Evolutionary conservation across 92 coral and sea anemone genomes (phyloP).

Genomic region (Bergia puertoricense): DNA sequence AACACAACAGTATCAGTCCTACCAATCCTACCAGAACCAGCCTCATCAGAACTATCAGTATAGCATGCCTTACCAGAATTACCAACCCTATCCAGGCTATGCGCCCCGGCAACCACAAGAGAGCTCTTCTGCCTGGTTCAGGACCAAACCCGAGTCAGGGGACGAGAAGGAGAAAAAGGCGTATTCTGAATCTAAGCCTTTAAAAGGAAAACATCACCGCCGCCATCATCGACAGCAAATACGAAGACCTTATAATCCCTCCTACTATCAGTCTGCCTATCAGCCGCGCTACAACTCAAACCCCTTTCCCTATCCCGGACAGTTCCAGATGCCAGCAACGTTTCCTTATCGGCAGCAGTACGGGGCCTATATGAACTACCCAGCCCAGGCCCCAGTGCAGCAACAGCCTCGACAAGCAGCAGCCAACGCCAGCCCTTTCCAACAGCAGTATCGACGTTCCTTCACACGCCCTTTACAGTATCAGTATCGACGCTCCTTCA

Average conservation of each 20-base stretch:
- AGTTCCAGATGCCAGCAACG: neutral
- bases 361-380: neutral
- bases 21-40: constrained; percentile 9
- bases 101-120: neutral
- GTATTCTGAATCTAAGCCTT: neutral
- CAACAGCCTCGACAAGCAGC: constrained; percentile 7
- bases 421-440: neutral
- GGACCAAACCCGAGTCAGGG: neutral
- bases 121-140: neutral
- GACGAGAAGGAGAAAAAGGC: neutral
- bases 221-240: neutral
- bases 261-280: neutral
- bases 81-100: constrained; percentile 10
- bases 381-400: neutral
- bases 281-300: neutral
- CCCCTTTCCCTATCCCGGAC: constrained; percentile 1
- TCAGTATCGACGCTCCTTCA: neutral
- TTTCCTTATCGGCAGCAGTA: constrained; percentile 11
- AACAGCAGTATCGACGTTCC: neutral
- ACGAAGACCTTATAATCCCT: neutral
- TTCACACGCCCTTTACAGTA: too few relatives aligned
- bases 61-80: constrained; percentile 12
- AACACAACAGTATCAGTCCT: constrained; percentile 25
- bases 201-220: neutral
- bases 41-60: constrained; percentile 26